Evolutionary conservation across 2,888 invertebrate genomes (phyloP).

Genomic region (Synergus laeviventris): DNA sequence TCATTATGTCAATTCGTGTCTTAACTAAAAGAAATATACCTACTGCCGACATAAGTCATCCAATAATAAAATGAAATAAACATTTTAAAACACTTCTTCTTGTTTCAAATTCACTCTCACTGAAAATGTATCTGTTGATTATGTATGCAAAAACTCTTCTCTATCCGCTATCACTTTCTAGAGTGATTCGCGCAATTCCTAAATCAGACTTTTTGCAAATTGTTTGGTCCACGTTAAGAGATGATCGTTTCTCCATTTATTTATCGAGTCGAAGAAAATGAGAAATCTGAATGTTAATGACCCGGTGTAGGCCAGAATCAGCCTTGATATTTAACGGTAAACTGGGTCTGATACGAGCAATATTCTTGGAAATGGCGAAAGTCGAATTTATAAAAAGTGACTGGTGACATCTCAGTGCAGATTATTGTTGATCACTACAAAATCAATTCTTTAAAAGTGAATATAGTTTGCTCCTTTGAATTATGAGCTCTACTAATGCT

Average conservation of each 20-base stretch:
- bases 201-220: background rate
- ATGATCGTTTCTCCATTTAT: background rate
- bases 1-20: background rate
- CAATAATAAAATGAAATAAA: background rate
- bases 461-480: too few species aligned
- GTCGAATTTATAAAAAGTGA: constrained; percentile 1
- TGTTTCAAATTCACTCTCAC: background rate
- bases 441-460: background rate
- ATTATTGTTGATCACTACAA: background rate
- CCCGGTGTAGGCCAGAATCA: constrained; percentile 4
- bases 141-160: background rate
- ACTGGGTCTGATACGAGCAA: constrained; percentile 1
- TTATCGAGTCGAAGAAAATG: constrained; percentile 3
- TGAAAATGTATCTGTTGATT: background rate
- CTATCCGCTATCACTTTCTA: background rate
- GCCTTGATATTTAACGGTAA: constrained; percentile 24
- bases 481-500: too few species aligned
- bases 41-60: background rate
- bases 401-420: constrained; percentile 17
- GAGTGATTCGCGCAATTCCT: background rate
- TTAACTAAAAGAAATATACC: too few species aligned
- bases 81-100: background rate
- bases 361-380: constrained; percentile 30
- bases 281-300: constrained; percentile 23
- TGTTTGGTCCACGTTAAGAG: background rate